Base-by-base conservation (phyloP, 2,888 invertebrate genomes). In the Dromius quadrimaculatus region DNA sequence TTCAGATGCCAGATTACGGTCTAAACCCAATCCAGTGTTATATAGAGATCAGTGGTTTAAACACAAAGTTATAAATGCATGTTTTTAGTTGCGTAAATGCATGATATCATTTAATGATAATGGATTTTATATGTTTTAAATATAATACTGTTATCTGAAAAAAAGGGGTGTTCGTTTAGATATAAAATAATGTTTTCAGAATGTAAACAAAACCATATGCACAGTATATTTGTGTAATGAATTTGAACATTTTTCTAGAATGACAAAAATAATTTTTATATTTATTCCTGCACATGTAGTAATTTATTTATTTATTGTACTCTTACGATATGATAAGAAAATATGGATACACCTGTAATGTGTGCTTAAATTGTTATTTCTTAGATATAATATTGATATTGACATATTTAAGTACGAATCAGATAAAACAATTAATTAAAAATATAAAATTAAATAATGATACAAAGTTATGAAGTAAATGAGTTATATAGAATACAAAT, bases 91-190 rank as follows among this genome's bases (percentile, higher is more conserved):
- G 15, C 20, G 38, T 41, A 62, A 62, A 41, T 41, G 62, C 22
- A 62, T 62, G 62, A 62, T 62, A 62, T 62, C 62, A 19, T 41
- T 15, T 59, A 57, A 59, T 68, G 68, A 68, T 68, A 68, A 68
- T 68, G 68, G 68, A 59, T 59, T 59, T 68, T 68, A 59, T 68
- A 68, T 68, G 68, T 68, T 59, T 57, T 45, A 64, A 64, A 64
- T 68, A 59, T 59, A 23, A 54, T 41, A 32, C 68, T 59, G 41
- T 68, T 68, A 68, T 68, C 68, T 17, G 22, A 34, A 59, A 54
- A 13, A 57, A 38, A 43, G 57, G 68, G 57, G 28, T 62, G 38
- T 38, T 13, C 41, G 41, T 41, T 62, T 62, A 62, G 62, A 62
- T 62, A 62, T 41, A 62, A 43, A 62, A n/a, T 62, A 62, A 62